These are phyloP conservation scores for Heteromormyrus szaboi DNA, from an alignment of 2,797 vertebrate genomes.

Conservation along the genomic window DNA sequence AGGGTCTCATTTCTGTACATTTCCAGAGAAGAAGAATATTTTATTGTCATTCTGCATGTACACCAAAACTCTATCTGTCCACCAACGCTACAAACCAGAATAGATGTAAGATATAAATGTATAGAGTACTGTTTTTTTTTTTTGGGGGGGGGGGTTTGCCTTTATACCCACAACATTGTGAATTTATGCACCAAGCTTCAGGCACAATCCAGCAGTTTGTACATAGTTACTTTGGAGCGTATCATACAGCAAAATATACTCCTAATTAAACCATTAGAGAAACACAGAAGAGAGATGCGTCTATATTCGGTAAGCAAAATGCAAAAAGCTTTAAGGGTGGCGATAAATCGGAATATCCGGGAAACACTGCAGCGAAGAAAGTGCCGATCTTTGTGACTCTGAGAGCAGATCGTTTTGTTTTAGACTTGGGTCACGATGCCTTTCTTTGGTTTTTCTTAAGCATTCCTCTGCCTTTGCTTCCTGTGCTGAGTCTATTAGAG, in stretches of 20 bases:
- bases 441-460: constrained; percentile 39
- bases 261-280: not conserved
- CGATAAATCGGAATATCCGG: not conserved
- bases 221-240: not conserved
- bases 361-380: not conserved
- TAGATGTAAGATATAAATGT: not conserved
- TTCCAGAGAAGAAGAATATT: not conserved
- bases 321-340: not conserved
- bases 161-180: not conserved
- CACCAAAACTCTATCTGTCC: not conserved
- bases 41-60: not conserved
- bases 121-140: not conserved
- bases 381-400: not conserved
- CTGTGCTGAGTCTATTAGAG: constrained; percentile 24
- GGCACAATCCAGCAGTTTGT: not conserved
- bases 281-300: not conserved
- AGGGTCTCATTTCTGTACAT: not conserved
- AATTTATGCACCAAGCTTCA: not conserved
- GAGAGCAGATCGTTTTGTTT: not conserved
- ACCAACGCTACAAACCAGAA: not conserved
- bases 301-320: not conserved
- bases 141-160: no score
- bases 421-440: constrained; percentile 47
- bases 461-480: constrained; percentile 17
- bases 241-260: not conserved